A percentile compares a stretch with the other conserved stretches of the same genome.
Evolutionary conservation across 2,888 invertebrate species (phyloP).

Genomic region (Ochropleura leucogaster): DNA sequence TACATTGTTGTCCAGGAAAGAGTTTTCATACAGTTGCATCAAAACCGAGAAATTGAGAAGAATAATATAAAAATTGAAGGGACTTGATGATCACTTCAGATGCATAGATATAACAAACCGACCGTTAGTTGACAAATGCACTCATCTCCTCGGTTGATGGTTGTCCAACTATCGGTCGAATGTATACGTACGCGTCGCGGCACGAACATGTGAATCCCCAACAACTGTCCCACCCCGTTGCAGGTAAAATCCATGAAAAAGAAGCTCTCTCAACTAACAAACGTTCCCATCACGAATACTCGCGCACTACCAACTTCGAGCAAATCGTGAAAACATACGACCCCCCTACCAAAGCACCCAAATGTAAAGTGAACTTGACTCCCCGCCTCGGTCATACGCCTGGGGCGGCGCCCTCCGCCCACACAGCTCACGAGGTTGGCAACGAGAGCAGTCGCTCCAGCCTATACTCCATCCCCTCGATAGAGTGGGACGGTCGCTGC

Average conservation of each 20-base stretch:
- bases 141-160: background rate
- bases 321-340: slow-evolving; percentile 78
- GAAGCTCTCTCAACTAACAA: slow-evolving; percentile 73
- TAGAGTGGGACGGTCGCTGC: slow-evolving; percentile 83
- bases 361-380: slow-evolving; percentile 82
- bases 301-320: slow-evolving; percentile 80
- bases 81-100: background rate
- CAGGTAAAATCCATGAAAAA: slow-evolving; percentile 77
- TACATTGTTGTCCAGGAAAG: background rate
- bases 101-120: slow-evolving; percentile 16
- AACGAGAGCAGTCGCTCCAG: slow-evolving; percentile 80
- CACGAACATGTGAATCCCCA: slow-evolving; percentile 1
- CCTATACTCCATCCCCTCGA: slow-evolving; percentile 81
- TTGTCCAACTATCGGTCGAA: slow-evolving; percentile 5
- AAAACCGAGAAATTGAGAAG: background rate
- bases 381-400: slow-evolving; percentile 60
- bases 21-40: background rate
- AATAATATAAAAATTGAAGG: background rate
- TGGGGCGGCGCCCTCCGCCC: slow-evolving; percentile 34
- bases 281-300: slow-evolving; percentile 77
- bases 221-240: slow-evolving; percentile 60
- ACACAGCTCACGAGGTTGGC: slow-evolving; percentile 65
- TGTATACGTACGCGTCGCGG: background rate
- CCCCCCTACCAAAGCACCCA: slow-evolving; percentile 72
- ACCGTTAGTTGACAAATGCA: slow-evolving; percentile 2